Conservation (phyloP, 2,797 vertebrate genomes). For the Tinamus major region DNA sequence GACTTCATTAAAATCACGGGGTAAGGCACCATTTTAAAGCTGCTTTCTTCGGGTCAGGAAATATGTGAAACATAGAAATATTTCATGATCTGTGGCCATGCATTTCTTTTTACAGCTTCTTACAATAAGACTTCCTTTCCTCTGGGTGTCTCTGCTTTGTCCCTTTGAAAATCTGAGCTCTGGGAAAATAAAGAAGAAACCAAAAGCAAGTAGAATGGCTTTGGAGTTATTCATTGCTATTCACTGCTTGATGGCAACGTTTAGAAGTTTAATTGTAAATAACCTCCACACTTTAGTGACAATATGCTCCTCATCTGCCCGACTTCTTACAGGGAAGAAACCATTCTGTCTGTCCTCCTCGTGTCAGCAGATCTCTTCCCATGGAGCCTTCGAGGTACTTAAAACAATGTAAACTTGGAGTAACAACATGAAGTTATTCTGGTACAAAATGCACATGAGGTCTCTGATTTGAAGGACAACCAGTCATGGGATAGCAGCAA, state of each 20-base stretch:
- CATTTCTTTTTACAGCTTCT: conserved; percentile 42
- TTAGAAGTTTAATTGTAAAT: conserved; percentile 47
- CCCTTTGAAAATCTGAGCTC: conserved; percentile 46
- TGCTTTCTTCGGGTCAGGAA: not conserved
- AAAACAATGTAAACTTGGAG: conserved; percentile 8
- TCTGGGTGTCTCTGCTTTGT: conserved; percentile 39
- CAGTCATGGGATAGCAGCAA: not conserved
- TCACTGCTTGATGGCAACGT: conserved; percentile 38
- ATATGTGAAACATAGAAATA: conserved; percentile 40
- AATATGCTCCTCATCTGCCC: conserved; percentile 24
- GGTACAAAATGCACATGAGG: not conserved
- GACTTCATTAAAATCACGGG: not conserved
- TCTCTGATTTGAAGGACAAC: not conserved
- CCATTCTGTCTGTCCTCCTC: not conserved
- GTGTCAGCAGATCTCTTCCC: not conserved
- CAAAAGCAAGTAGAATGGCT: conserved; percentile 42
- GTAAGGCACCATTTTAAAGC: conserved; percentile 11
- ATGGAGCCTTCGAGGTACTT: not conserved
- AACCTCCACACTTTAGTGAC: not conserved
- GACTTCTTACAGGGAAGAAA: not conserved
- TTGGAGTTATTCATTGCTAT: conserved; percentile 40
- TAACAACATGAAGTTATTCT: not conserved
- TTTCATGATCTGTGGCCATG: conserved; percentile 20
- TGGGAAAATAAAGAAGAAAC: conserved; percentile 45
- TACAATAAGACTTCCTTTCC: conserved; percentile 52